A percentile compares a stretch with the other conserved stretches of the same genome.
These are phyloP conservation scores for Euthynnus affinis DNA, from an alignment of 2,797 vertebrate genomes.

Conservation along the genomic window DNA sequence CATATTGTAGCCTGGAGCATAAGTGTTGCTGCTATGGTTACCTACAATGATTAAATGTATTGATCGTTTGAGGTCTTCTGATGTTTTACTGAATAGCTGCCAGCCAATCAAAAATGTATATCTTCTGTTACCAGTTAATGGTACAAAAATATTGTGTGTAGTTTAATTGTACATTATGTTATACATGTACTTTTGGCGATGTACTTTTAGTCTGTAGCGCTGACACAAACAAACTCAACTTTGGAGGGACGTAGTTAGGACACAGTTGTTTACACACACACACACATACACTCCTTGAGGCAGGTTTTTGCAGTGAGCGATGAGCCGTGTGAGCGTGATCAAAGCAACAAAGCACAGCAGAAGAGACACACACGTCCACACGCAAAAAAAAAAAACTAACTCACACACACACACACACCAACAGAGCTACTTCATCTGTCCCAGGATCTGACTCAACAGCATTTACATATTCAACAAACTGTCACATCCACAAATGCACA, in stretches of 20 bases:
- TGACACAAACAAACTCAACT: conserved; percentile 63
- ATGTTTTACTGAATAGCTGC: conserved; percentile 37
- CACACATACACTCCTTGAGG: conserved; percentile 66
- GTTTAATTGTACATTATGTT: neutral
- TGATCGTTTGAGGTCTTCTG: neutral
- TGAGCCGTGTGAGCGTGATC: conserved; percentile 83
- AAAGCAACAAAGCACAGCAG: conserved; percentile 82
- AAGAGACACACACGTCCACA: conserved; percentile 59
- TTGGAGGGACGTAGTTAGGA: conserved; percentile 61
- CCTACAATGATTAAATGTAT: neutral
- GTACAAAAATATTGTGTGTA: conserved; percentile 1
- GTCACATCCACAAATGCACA: conserved; percentile 71
- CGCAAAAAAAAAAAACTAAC: conserved; percentile 48
- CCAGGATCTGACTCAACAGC: conserved; percentile 81
- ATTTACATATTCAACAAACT: conserved; percentile 88
- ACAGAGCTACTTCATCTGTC: conserved; percentile 83
- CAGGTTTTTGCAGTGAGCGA: conserved; percentile 81
- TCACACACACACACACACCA: conserved; percentile 52
- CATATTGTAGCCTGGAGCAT: neutral
- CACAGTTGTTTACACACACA: conserved; percentile 65
- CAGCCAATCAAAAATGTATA: conserved; percentile 33
- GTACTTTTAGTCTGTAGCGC: conserved; percentile 32
- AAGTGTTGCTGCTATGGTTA: conserved; percentile 13
- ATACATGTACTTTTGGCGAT: no score
- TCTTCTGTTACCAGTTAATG: conserved; percentile 10